Evolutionary conservation across 2,113 vertebrate species (phyloP).

Genomic region (Myotis lucifugus): DNA sequence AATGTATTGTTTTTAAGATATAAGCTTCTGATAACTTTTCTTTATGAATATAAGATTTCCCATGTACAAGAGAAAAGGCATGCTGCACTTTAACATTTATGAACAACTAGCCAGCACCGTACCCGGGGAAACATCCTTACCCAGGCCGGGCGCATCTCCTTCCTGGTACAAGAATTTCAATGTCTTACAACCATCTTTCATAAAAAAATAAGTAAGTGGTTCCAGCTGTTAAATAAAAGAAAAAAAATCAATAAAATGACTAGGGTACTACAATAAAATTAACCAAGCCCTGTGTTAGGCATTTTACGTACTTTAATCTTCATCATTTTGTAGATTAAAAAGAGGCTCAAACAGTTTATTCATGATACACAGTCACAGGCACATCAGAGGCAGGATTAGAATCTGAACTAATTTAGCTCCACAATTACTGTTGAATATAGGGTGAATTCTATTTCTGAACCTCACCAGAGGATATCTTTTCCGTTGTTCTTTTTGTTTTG

Average conservation of each 20-base stretch:
- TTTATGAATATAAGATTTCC: background rate
- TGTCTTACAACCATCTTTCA: conserved; percentile 84
- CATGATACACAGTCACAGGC: background rate
- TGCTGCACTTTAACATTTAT: background rate
- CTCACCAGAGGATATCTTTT: too few species aligned
- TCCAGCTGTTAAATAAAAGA: conserved; percentile 84
- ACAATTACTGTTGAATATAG: background rate
- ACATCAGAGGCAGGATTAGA: conserved; percentile 2
- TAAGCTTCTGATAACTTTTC: background rate
- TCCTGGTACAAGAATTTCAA: conserved; percentile 90
- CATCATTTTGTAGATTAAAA: background rate
- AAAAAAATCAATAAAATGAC: conserved; percentile 9
- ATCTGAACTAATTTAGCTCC: conserved; percentile 11
- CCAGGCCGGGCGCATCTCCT: conserved; percentile 84
- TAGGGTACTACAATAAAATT: background rate
- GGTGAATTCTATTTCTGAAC: background rate
- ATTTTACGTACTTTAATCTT: background rate
- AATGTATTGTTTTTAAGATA: background rate
- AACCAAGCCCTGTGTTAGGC: background rate
- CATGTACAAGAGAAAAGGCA: background rate
- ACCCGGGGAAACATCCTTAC: conserved; percentile 79
- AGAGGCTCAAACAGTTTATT: background rate
- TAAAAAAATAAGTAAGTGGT: conserved; percentile 87
- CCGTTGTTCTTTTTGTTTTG: too few species aligned
- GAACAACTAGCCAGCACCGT: background rate